Percentiles rank a stretch among this genome's conserved stretches.
These are phyloP conservation scores for Spondyliosoma cantharus DNA, from an alignment of 2,797 vertebrate species.

Conservation along the genomic window DNA sequence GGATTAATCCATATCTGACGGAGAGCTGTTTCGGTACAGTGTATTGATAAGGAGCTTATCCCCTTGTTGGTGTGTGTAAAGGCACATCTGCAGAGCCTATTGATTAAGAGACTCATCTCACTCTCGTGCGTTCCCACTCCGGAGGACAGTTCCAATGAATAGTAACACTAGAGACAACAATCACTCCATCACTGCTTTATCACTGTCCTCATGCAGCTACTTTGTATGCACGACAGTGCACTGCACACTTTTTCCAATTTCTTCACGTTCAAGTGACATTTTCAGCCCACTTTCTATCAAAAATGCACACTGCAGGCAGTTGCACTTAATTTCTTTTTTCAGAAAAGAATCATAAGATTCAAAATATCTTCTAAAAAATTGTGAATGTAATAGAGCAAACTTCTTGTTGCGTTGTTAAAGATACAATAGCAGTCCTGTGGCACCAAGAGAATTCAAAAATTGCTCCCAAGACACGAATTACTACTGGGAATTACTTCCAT, in stretches of 20 bases:
- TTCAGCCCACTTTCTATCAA: slow-evolving; percentile 26
- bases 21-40: slow-evolving; percentile 60
- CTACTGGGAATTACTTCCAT: slow-evolving; percentile 32
- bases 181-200: slow-evolving; percentile 63
- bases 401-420: slow-evolving; percentile 18
- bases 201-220: slow-evolving; percentile 31
- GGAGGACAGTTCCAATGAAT: slow-evolving; percentile 57
- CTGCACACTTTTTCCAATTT: slow-evolving; percentile 25
- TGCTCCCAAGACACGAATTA: slow-evolving; percentile 23
- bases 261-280: slow-evolving; percentile 15
- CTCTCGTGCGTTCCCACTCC: slow-evolving; percentile 52
- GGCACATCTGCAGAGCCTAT: slow-evolving; percentile 55
- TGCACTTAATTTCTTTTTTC: slow-evolving; percentile 1
- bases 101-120: slow-evolving; percentile 65
- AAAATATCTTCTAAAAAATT: slow-evolving; percentile 4
- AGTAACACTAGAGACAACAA: slow-evolving; percentile 55
- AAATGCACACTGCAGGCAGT: slow-evolving; percentile 30
- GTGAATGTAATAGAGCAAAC: slow-evolving; percentile 23
- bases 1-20: slow-evolving; percentile 64
- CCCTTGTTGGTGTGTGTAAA: slow-evolving; percentile 50
- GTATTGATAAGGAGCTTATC: slow-evolving; percentile 72
- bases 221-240: slow-evolving; percentile 49
- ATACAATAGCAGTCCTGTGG: slow-evolving; percentile 8
- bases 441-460: slow-evolving; percentile 28
- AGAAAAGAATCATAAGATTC: slow-evolving; percentile 9